Evolutionary conservation across 2,797 vertebrate species (phyloP).

Genomic region (Gastrophryne carolinensis): DNA sequence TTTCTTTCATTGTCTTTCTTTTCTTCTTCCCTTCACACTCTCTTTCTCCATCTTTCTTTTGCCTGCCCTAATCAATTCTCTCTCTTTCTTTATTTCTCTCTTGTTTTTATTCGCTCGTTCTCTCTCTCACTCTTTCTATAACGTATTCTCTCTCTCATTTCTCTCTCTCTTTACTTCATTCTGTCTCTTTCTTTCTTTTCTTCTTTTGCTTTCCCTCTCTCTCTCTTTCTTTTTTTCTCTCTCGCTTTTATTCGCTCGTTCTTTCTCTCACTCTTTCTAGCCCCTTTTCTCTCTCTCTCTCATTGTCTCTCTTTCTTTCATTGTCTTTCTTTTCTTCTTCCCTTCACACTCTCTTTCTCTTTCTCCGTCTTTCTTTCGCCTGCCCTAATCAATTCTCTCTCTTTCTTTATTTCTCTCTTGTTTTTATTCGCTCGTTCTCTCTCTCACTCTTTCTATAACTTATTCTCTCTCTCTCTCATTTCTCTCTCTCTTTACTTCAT

Average conservation of each 20-base stretch:
- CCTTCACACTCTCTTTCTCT: not conserved
- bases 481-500: not conserved
- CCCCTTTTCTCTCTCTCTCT: not conserved
- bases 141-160: no score
- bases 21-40: no score
- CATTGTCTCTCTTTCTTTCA: not conserved
- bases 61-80: not conserved
- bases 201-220: not conserved
- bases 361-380: not conserved
- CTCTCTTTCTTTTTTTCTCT: not conserved
- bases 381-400: not conserved
- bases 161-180: no score
- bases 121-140: no score
- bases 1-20: not conserved
- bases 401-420: not conserved
- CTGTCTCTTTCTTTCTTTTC: not conserved
- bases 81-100: no score
- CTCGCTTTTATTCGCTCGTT: no score
- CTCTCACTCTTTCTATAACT: not conserved
- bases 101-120: no score
- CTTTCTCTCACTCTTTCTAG: not conserved
- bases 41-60: no score
- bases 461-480: not conserved
- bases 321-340: not conserved
- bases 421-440: not conserved